phyloP scores from a whole-genome alignment of 2,888 invertebrate genomes.

The Papilio demoleus region DNA sequence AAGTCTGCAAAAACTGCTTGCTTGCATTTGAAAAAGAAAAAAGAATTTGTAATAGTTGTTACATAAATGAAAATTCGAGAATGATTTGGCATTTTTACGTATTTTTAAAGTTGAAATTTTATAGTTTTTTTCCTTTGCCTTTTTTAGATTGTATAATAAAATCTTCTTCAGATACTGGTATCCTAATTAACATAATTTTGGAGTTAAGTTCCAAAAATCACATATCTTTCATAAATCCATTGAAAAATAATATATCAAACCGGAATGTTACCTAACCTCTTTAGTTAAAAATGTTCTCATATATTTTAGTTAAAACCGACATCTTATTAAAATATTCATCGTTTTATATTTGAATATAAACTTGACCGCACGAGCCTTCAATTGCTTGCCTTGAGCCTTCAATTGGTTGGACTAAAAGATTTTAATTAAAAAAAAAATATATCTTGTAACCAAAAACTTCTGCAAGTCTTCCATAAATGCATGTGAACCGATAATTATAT shows the following conservation, averaged over 20 bases:
- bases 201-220: not conserved
- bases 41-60: not conserved
- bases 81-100: not conserved
- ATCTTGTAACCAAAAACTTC: no score
- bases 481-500: no score
- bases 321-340: not conserved
- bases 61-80: no score
- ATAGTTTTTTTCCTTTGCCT: not conserved
- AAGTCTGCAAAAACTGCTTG: not conserved
- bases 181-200: not conserved
- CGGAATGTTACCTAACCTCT: conserved; percentile 1
- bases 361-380: not conserved
- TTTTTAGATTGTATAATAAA: not conserved
- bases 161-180: not conserved
- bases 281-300: not conserved
- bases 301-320: not conserved
- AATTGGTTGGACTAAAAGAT: not conserved
- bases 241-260: not conserved
- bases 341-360: not conserved
- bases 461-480: no score
- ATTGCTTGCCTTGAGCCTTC: no score
- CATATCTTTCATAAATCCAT: not conserved
- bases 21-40: not conserved
- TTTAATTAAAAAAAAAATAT: no score
- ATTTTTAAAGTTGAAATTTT: not conserved